phyloP scores from a whole-genome alignment of 2,113 vertebrate species.

The Boulengeromyrus knoepffleri region DNA sequence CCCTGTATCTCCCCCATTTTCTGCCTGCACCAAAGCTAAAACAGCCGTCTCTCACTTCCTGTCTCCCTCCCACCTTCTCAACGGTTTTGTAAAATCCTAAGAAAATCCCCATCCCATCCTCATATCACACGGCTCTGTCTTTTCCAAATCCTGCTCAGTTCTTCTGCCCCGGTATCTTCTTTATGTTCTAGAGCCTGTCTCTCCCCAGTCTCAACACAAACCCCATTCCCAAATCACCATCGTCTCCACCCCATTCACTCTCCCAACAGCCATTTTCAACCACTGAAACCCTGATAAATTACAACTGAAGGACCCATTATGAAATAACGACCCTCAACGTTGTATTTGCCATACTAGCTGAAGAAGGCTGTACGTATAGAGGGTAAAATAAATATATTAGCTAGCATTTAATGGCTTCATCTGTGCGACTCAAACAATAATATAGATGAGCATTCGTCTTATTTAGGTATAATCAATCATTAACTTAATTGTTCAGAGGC shows the following conservation, averaged over 20 bases:
- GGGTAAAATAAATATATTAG: not conserved
- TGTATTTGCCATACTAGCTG: not conserved
- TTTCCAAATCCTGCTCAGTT: not conserved
- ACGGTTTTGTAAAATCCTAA: not conserved
- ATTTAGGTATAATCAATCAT: not conserved
- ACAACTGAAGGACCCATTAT: not conserved
- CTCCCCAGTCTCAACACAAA: not conserved
- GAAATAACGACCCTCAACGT: not conserved
- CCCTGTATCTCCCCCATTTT: not conserved
- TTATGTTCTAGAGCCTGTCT: not conserved
- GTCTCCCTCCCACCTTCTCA: not conserved
- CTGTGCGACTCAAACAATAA: not conserved
- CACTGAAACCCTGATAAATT: not conserved
- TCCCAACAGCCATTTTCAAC: not conserved
- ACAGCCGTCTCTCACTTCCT: not conserved
- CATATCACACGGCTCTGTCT: not conserved
- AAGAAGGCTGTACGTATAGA: not conserved
- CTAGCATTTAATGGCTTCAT: not conserved
- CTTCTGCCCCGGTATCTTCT: not conserved
- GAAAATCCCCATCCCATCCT: not conserved
- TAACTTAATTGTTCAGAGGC: constrained; percentile 5
- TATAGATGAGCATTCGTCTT: not conserved
- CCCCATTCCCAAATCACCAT: not conserved
- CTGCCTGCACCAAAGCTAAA: not conserved
- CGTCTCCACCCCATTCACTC: not conserved